phyloP scores from a whole-genome alignment of 2,888 invertebrate species.

The Heterodera filipjevi region DNA sequence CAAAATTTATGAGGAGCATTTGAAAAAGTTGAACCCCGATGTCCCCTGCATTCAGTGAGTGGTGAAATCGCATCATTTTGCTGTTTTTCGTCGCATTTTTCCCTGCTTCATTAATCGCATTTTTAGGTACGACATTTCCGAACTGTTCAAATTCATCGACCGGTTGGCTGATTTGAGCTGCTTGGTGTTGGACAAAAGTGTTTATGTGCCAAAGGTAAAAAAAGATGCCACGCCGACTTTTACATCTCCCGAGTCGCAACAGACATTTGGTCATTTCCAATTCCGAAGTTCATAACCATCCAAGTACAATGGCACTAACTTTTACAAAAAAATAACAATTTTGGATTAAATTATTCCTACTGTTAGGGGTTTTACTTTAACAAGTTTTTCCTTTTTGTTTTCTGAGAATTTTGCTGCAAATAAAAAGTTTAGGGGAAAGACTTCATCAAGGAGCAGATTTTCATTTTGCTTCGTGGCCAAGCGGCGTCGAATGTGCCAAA shows the following conservation, averaged over 20 bases:
- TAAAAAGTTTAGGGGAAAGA: slow-evolving; percentile 29
- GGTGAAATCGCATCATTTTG: background rate
- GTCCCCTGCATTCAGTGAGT: slow-evolving; percentile 91
- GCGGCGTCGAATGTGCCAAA: slow-evolving; percentile 16
- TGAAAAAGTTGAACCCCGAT: slow-evolving; percentile 91
- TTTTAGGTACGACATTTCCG: slow-evolving; percentile 83
- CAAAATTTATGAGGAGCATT: slow-evolving; percentile 97
- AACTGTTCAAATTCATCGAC: slow-evolving; percentile 96
- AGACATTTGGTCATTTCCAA: no score
- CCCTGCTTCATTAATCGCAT: background rate
- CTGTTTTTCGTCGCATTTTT: background rate
- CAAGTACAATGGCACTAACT: no score
- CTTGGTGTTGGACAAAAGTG: slow-evolving; percentile 77
- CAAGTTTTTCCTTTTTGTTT: no score
- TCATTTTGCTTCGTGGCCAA: slow-evolving; percentile 38
- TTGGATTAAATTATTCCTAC: no score
- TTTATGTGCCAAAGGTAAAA: slow-evolving; percentile 83
- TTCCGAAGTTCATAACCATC: no score
- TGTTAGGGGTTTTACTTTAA: no score
- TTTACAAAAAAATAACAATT: no score
- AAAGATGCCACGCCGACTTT: no score
- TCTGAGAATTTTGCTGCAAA: background rate
- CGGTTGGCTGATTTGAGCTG: slow-evolving; percentile 92
- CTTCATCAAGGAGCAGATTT: slow-evolving; percentile 43
- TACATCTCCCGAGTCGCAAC: no score